phyloP scores from a whole-genome alignment of 2,797 vertebrate genomes.

The Pangasius krempfi region DNA sequence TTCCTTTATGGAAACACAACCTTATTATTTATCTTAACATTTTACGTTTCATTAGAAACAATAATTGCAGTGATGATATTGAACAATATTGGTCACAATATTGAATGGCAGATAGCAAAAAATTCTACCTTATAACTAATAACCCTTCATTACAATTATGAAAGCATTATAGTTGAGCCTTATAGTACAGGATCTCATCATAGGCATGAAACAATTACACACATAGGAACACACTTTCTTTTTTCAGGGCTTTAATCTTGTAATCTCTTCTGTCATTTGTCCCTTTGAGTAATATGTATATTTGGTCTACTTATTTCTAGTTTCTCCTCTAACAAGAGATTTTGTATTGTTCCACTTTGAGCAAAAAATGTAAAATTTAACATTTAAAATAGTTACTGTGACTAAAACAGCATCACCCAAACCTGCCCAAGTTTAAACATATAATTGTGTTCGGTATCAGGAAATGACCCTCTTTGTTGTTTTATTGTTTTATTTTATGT shows the following conservation, averaged over 20 bases:
- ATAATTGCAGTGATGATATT: background rate
- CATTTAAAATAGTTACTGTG: background rate
- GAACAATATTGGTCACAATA: background rate
- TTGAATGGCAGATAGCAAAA: background rate
- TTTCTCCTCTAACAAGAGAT: background rate
- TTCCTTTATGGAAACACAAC: background rate
- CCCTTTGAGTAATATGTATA: background rate
- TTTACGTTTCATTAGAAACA: background rate
- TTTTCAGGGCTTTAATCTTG: background rate
- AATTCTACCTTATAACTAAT: background rate
- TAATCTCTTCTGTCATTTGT: background rate
- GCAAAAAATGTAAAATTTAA: background rate
- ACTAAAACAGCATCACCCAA: background rate
- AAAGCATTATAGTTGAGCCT: background rate
- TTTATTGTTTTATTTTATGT: background rate
- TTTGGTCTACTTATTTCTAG: background rate
- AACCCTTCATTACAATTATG: background rate
- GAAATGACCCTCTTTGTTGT: background rate
- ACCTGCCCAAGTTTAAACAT: background rate
- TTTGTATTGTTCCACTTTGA: background rate
- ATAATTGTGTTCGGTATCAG: background rate
- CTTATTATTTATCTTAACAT: background rate
- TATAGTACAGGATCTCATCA: background rate
- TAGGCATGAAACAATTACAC: background rate
- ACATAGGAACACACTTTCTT: background rate